phyloP scores from a whole-genome alignment of 2,888 invertebrate genomes.

The Patella ulyssiponensis region DNA sequence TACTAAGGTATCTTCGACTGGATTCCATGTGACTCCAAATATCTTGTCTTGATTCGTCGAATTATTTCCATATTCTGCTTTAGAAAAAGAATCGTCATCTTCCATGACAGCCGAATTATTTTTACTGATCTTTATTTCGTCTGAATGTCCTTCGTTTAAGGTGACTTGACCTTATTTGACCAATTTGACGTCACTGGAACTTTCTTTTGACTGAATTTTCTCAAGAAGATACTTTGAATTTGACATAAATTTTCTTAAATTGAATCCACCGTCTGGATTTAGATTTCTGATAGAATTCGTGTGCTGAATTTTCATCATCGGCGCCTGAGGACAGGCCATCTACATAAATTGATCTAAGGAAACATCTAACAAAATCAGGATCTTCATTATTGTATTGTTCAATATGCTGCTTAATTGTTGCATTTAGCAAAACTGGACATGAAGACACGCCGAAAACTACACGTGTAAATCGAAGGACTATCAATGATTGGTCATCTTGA shows the following conservation, averaged over 20 bases:
- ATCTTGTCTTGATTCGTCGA: too few species aligned
- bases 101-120: too few species aligned
- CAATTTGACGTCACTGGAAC: too few species aligned
- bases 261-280: constrained; percentile 2
- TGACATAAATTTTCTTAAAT: background rate
- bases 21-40: background rate
- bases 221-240: background rate
- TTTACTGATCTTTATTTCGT: too few species aligned
- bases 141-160: too few species aligned
- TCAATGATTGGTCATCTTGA: background rate
- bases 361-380: constrained; percentile 5
- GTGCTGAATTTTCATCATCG: background rate
- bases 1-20: background rate
- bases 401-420: background rate
- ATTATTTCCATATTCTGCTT: too few species aligned
- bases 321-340: background rate
- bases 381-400: background rate
- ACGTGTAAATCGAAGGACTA: background rate
- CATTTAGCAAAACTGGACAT: background rate
- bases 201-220: too few species aligned
- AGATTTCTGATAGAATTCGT: background rate
- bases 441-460: background rate
- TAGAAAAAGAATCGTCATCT: background rate
- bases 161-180: background rate
- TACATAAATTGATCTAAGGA: background rate